Evolutionary conservation across 2,888 invertebrate genomes (phyloP).

Genomic region (Pammene aurita): DNA sequence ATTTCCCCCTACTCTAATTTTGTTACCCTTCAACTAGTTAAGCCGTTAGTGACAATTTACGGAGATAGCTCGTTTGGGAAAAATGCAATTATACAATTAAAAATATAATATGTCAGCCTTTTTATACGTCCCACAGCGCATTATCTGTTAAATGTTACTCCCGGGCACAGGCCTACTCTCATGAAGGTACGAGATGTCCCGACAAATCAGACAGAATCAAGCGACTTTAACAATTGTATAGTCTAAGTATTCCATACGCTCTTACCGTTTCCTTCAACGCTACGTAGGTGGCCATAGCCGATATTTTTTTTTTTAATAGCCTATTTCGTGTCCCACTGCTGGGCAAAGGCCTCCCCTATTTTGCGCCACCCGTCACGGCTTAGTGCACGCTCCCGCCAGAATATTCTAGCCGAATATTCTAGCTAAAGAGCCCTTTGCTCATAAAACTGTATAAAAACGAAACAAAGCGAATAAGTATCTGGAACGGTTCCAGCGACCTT

Average conservation of each 20-base stretch:
- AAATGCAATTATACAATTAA: too few species aligned
- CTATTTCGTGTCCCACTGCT: too few species aligned
- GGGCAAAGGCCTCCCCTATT: too few species aligned
- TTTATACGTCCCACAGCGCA: too few species aligned
- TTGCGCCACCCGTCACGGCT: too few species aligned
- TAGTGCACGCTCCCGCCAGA: too few species aligned
- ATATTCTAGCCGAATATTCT: not conserved
- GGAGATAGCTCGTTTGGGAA: not conserved
- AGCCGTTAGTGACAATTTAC: conserved; percentile 6
- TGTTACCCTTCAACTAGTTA: not conserved
- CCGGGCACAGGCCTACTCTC: too few species aligned
- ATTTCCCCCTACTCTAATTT: conserved; percentile 1
- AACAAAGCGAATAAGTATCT: conserved; percentile 62
- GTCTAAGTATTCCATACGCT: not conserved
- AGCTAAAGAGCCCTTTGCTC: conserved; percentile 40
- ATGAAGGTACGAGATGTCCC: not conserved
- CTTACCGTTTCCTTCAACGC: not conserved
- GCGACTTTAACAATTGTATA: not conserved
- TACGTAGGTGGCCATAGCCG: conserved; percentile 25
- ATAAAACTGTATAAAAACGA: conserved; percentile 51
- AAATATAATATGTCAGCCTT: too few species aligned
- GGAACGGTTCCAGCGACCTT: conserved; percentile 81
- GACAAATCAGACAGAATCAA: not conserved
- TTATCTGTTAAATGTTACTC: too few species aligned
- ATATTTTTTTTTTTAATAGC: too few species aligned